These are phyloP conservation scores for Orchesella cincta DNA, from an alignment of 1,140 invertebrate genomes.

Conservation along the genomic window DNA sequence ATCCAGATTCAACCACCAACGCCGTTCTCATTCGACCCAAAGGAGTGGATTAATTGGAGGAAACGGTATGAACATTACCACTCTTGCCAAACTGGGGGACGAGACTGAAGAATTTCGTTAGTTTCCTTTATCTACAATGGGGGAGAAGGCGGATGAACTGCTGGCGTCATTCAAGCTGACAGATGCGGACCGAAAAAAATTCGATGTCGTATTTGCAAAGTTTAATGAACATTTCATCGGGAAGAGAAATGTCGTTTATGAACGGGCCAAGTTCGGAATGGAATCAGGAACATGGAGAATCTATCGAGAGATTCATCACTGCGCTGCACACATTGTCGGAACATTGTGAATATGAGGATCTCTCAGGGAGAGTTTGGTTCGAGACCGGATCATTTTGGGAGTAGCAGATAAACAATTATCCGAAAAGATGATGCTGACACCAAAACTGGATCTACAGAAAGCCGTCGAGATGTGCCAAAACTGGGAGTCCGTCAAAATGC, in stretches of 20 bases:
- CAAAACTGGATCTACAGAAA: constrained; percentile 51
- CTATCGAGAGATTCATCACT: constrained; percentile 47
- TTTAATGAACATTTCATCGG: constrained; percentile 44
- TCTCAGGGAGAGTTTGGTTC: constrained; percentile 32
- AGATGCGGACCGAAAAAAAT: constrained; percentile 41
- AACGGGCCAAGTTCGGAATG: constrained; percentile 49
- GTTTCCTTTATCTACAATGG: constrained; percentile 48
- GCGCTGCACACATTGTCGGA: constrained; percentile 34
- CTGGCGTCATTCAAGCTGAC: constrained; percentile 18
- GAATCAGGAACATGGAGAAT: constrained; percentile 43
- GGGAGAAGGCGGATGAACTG: constrained; percentile 34
- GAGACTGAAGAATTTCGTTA: constrained; percentile 49
- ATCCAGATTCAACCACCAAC: neutral
- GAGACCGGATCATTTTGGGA: constrained; percentile 53
- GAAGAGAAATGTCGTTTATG: constrained; percentile 45
- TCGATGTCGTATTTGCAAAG: constrained; percentile 39
- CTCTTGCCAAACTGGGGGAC: neutral
- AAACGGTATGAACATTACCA: neutral
- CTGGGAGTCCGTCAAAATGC: constrained; percentile 47
- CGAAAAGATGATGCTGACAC: constrained; percentile 52
- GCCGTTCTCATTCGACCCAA: neutral
- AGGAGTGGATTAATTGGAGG: neutral
- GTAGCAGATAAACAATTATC: constrained; percentile 51
- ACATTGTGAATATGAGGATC: constrained; percentile 22
- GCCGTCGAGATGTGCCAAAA: constrained; percentile 49